These are phyloP conservation scores for Iphiclides podalirius DNA, from an alignment of 2,888 invertebrate genomes.

Conservation along the genomic window DNA sequence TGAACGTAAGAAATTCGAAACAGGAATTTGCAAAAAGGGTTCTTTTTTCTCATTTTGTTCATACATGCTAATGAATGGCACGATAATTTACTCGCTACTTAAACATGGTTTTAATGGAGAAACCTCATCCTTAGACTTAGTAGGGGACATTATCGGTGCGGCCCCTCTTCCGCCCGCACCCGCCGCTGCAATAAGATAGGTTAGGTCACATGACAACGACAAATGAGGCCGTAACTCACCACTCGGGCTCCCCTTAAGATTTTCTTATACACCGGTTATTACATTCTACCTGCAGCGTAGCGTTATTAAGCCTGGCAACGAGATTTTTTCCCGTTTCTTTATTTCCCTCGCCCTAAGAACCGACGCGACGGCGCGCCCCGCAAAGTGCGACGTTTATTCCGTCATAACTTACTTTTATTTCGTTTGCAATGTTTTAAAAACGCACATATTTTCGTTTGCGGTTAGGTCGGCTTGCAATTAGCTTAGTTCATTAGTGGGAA, in stretches of 20 bases:
- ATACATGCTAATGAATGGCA: not conserved
- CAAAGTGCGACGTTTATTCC: constrained; percentile 17
- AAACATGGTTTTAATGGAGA: constrained; percentile 1
- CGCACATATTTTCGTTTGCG: constrained; percentile 1
- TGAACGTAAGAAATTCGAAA: too few species aligned
- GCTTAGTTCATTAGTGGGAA: too few species aligned
- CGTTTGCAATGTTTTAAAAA: constrained; percentile 2
- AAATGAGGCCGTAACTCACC: constrained; percentile 70
- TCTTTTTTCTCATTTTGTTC: too few species aligned
- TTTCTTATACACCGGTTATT: constrained; percentile 56
- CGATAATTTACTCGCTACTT: not conserved
- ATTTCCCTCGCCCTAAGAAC: constrained; percentile 19
- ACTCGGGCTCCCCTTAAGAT: constrained; percentile 46
- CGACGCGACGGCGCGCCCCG: constrained; percentile 5
- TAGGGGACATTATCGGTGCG: constrained; percentile 11
- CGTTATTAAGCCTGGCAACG: constrained; percentile 22
- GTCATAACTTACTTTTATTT: constrained; percentile 18
- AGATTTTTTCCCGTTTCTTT: constrained; percentile 17
- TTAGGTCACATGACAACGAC: constrained; percentile 66
- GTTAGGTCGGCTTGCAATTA: not conserved
- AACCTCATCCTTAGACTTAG: constrained; percentile 1
- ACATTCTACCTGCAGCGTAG: constrained; percentile 26
- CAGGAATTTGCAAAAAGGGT: too few species aligned
- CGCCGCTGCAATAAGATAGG: constrained; percentile 55
- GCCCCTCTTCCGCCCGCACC: not conserved